phyloP scores from a whole-genome alignment of 2,113 vertebrate genomes.

The Lepidothrix coronata region DNA sequence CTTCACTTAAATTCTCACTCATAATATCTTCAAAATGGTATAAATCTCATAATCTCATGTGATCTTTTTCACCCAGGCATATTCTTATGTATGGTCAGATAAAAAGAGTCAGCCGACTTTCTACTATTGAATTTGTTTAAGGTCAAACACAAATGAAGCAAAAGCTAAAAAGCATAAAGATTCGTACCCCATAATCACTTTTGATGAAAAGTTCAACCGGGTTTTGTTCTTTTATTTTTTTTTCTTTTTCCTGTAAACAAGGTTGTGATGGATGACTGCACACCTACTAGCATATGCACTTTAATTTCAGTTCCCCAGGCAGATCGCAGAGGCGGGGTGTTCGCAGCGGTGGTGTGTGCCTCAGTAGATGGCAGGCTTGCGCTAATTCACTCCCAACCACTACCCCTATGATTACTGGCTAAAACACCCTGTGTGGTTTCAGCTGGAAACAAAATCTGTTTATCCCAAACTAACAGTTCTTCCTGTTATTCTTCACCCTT shows the following conservation, averaged over 20 bases:
- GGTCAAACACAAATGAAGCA: neutral
- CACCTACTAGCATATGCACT: neutral
- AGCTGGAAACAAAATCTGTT: constrained; percentile 11
- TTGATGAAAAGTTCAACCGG: neutral
- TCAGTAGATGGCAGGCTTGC: constrained; percentile 19
- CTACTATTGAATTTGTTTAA: neutral
- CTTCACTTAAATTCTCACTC: constrained; percentile 18
- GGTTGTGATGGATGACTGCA: neutral
- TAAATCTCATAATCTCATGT: constrained; percentile 13
- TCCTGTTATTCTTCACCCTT: neutral
- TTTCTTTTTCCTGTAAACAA: neutral
- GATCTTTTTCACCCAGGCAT: neutral
- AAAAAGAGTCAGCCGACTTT: constrained; percentile 43
- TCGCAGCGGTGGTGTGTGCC: neutral
- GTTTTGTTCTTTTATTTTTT: neutral
- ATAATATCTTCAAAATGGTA: neutral
- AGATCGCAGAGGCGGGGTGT: neutral
- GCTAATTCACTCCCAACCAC: neutral
- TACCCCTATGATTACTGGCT: neutral
- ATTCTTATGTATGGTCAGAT: neutral
- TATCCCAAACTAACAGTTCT: neutral
- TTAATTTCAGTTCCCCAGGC: neutral
- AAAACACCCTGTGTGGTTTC: neutral
- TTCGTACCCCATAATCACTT: neutral
- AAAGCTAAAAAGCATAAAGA: neutral